phyloP scores from a whole-genome alignment of 2,113 vertebrate genomes.

The Quiscalus mexicanus region DNA sequence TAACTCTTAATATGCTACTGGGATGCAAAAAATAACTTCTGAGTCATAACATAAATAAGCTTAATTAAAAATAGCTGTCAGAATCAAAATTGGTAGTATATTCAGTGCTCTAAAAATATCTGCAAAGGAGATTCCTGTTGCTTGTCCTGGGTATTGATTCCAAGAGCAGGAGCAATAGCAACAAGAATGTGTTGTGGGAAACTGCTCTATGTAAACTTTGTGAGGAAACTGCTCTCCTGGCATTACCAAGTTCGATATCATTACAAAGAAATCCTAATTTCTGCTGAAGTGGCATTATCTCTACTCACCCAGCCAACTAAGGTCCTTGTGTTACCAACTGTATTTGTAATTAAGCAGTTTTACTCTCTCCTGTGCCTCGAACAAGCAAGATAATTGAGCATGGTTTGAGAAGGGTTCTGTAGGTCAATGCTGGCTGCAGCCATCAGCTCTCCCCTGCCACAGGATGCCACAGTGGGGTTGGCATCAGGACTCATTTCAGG shows the following conservation, averaged over 20 bases:
- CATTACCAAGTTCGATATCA: not conserved
- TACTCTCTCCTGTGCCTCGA: not conserved
- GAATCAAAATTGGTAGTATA: conserved; percentile 1
- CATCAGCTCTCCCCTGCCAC: rapidly evolving
- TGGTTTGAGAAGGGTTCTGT: not conserved
- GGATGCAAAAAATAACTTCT: not conserved
- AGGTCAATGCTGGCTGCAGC: not conserved
- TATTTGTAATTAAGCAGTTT: not conserved
- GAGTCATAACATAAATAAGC: not conserved
- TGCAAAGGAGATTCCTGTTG: not conserved
- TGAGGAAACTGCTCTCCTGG: not conserved
- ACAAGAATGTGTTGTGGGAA: not conserved
- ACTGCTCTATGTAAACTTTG: not conserved
- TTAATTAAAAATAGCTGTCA: conserved; percentile 11
- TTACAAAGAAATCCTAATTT: not conserved
- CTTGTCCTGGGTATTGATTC: not conserved
- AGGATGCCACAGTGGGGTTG: not conserved
- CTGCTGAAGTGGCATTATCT: not conserved
- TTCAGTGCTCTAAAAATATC: conserved; percentile 16
- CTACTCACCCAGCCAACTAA: not conserved
- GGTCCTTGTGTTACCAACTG: not conserved
- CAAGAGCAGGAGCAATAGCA: not conserved
- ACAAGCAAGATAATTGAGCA: not conserved
- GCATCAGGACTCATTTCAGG: not conserved
- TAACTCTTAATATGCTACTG: not conserved